Conservation (phyloP, 2,113 vertebrate genomes). For the Prietella phreatophila region DNA sequence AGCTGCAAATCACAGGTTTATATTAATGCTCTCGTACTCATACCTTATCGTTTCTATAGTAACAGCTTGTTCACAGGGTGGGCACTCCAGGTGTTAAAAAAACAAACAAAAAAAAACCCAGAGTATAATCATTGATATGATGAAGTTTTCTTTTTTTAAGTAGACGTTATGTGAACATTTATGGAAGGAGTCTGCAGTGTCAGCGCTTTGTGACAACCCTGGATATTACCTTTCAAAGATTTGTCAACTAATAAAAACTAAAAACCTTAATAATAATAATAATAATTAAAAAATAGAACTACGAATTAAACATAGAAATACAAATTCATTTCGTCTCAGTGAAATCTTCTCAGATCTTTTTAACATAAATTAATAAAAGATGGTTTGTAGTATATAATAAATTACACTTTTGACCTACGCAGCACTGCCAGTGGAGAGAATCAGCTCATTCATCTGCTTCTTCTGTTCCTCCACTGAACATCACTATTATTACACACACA, state of each 20-base stretch:
- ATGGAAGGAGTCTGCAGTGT: not conserved
- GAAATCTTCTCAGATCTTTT: not conserved
- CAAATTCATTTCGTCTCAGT: not conserved
- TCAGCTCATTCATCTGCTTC: not conserved
- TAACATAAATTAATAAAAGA: not conserved
- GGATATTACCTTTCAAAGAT: not conserved
- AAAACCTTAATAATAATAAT: not conserved
- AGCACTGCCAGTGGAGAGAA: not conserved
- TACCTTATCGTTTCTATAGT: not conserved
- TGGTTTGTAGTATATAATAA: too few species aligned
- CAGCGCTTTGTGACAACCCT: not conserved
- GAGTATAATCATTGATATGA: too few species aligned
- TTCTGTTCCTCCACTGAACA: not conserved
- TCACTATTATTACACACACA: constrained; percentile 5
- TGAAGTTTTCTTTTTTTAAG: not conserved
- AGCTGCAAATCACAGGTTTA: not conserved
- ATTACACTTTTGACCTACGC: not conserved
- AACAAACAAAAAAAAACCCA: too few species aligned
- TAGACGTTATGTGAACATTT: not conserved
- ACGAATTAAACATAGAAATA: not conserved
- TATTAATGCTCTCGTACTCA: not conserved
- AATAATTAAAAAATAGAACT: not conserved
- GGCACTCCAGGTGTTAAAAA: not conserved
- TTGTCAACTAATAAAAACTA: not conserved
- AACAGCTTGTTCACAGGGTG: not conserved